Conservation (phyloP, 2,888 invertebrate genomes). For the Heliconius sara region DNA sequence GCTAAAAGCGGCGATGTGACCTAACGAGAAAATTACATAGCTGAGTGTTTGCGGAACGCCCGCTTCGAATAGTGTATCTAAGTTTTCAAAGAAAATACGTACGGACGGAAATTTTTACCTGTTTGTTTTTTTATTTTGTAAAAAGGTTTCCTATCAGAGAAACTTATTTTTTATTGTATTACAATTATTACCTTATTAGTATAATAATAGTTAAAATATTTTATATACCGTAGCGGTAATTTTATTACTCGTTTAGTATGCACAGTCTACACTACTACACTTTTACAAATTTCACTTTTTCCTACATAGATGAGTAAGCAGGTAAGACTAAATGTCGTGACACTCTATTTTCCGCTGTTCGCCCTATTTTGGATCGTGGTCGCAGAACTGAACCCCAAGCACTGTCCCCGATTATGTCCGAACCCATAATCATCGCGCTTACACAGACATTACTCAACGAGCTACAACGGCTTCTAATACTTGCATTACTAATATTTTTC, state of each 20-base stretch:
- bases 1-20: slow-evolving; percentile 50
- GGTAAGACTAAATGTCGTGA: too few species aligned
- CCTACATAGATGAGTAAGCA: too few species aligned
- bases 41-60: slow-evolving; percentile 71
- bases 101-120: slow-evolving; percentile 23
- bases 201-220: too few species aligned
- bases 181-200: not conserved
- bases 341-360: too few species aligned
- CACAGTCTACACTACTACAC: too few species aligned
- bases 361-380: too few species aligned
- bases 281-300: too few species aligned
- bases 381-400: too few species aligned
- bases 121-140: not conserved
- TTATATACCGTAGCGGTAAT: too few species aligned
- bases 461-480: not conserved
- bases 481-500: too few species aligned
- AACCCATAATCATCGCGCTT: not conserved
- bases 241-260: too few species aligned
- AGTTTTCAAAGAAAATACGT: slow-evolving; percentile 35
- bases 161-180: not conserved
- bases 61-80: slow-evolving; percentile 57
- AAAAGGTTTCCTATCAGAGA: not conserved
- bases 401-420: not conserved
- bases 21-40: slow-evolving; percentile 74
- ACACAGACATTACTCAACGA: not conserved